Evolutionary conservation across 2,113 vertebrate species (phyloP), one percentile per base, ranked within the genome.

Genomic region (Callionymus lyra): DNA sequence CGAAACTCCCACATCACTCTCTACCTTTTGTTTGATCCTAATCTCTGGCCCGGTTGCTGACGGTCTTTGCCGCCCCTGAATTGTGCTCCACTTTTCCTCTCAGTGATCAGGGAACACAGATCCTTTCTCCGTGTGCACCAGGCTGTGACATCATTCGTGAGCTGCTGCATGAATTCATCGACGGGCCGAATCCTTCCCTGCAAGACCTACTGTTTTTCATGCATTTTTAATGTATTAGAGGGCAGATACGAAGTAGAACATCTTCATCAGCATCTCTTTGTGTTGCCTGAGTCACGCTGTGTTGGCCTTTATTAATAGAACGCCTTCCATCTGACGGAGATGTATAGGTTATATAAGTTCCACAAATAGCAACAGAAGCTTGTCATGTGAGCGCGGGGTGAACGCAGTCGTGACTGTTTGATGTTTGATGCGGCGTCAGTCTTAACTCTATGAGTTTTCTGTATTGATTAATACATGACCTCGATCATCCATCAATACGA

Each of bases 321-420:
- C 45, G 12, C 32, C 27, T 50, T 38, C 59, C 57, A 54, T 63
- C 12, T 70, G 56, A 50, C 37, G 9, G 45, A 31, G 49, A 53
- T 45, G 47, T 45, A 43, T 50, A 27, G 53, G 35, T 82, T 82
- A 80, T 58, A 54, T 80, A 82, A 82, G 52, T 65, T 48, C 44
- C 59, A 54, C 36, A 36, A 58, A 31, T 63, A 53, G 40, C 38
- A 31, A 59, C 16, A 32, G 31, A 62, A 21, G 45, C 47, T 41
- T 44, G 21, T 13, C 41, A 36, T 51, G 68, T 43, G 42, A 38
- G 31, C 13, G 36, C 33, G 38, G 31, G 18, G 34, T 31, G 45
- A 36, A 38, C 35, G 31, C 36, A 34, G 18, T 0, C 10, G 36
- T 42, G 19, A 56, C 34, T 32, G 55, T 43, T 57, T 69, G 42